Evolutionary conservation across 1,140 invertebrate species (phyloP), one percentile per base, ranked within the genome.

Genomic region (Steinernema khuongi): DNA sequence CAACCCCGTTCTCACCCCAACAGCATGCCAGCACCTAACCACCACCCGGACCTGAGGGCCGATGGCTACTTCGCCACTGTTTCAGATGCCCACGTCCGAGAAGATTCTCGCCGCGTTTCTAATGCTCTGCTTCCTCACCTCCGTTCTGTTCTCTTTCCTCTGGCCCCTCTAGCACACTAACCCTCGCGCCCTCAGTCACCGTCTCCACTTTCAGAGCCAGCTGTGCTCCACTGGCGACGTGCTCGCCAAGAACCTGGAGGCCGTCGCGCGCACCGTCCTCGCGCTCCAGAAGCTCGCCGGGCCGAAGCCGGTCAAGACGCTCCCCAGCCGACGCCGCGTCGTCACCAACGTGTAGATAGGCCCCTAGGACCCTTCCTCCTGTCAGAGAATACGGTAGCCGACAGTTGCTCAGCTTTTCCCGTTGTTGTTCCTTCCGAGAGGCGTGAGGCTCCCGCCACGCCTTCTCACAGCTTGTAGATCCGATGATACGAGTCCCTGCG

Each of bases 171-270:
- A n/a, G 7, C n/a, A 11, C 36, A n/a, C 7, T 41, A 11, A 41
- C 36, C n/a, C n/a, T n/a, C n/a, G 36, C 36, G 36, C 70, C 70
- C 4, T 31, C 43, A 18, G 33, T n/a, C 43, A 18, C 43, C 30
- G 11, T 29, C 41, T 72, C 19, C 22, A 14, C 29, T 71, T 72
- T 68, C 69, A 72, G 71, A 68, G 22, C 7, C 30, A 31, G 14
- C 71, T 72, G 2, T 72, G 71, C 44, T 14, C 71, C 2, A 30
- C 4, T 17, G 71, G 29, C 19, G 71, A 72, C 31, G 31, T 72
- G n/a, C 71, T 72, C 29, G 66, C 28, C 11, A 72, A 71, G 29
- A 29, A 44, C n/a, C 30, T 67, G 30, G 19, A 29, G 1, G 14
- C 44, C 2, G 19, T 66, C 7, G 66, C 66, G 11, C 19, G 44